These are phyloP conservation scores for Hydrolagus colliei DNA, from an alignment of 2,797 vertebrate species.

Conservation along the genomic window DNA sequence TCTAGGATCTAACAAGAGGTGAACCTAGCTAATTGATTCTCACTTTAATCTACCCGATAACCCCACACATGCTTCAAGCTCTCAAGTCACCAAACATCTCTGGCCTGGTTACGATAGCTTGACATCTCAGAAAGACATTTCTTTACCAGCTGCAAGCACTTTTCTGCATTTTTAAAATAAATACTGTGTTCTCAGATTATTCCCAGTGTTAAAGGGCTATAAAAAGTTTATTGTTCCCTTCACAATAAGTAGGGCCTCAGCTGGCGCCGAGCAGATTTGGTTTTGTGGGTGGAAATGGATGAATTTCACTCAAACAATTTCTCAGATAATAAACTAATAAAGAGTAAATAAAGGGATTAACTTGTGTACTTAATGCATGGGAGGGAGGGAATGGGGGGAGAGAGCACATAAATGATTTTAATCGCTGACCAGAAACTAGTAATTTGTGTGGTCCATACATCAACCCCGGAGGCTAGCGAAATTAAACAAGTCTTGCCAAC, in stretches of 20 bases:
- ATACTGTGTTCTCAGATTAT: conserved; percentile 27
- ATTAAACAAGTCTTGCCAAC: conserved; percentile 5
- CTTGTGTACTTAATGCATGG: conserved; percentile 2
- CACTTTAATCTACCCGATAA: not conserved
- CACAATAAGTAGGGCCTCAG: conserved; percentile 25
- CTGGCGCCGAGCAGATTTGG: conserved; percentile 34
- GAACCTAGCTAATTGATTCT: not conserved
- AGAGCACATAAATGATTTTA: not conserved
- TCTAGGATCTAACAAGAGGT: not conserved
- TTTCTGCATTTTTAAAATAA: conserved; percentile 32
- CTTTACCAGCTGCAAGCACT: conserved; percentile 29
- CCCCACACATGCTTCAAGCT: not conserved
- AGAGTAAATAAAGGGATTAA: conserved; percentile 29
- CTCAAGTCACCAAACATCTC: conserved; percentile 20
- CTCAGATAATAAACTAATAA: conserved; percentile 27
- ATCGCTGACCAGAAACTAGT: conserved; percentile 18
- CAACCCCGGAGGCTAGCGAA: conserved; percentile 7
- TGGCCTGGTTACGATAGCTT: conserved; percentile 12
- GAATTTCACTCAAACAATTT: conserved; percentile 12
- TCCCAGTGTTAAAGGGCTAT: conserved; percentile 34
- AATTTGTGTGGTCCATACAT: conserved; percentile 29
- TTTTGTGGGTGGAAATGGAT: conserved; percentile 24
- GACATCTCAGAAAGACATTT: conserved; percentile 25
- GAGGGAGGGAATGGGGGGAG: not conserved
- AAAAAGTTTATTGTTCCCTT: conserved; percentile 34